Base-by-base conservation (phyloP, 2,113 vertebrate genomes). In the Muntiacus reevesi region DNA sequence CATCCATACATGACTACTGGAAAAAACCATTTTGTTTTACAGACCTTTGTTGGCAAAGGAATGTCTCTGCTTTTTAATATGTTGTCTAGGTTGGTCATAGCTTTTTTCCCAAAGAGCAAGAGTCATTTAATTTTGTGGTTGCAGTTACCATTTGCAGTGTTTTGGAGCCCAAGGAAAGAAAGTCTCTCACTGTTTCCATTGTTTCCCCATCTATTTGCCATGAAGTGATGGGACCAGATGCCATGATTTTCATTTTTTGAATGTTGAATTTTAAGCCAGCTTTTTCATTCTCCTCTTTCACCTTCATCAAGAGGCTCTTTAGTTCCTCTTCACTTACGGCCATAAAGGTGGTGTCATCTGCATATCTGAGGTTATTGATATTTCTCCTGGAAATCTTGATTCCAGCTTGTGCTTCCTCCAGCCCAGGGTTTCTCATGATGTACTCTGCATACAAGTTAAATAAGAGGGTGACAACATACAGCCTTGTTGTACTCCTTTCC, bases 21-120 rank as follows among this genome's bases (percentile, higher is more conserved):
- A 23, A 71, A 23, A 36, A 5, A n/a, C 0, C 67, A 71, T 19
- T 40, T 40, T 71, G n/a, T 12, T 23, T 36, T 36, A 23, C 0
- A 10, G 67, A 71, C 67, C 10, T 6, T 71, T 40, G 19, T 2
- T 40, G n/a, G 1, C 19, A 12, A 71, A 40, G 19, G 3, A 6
- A 23, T 71, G 10, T 40, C 5, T 71, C 67, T 71, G 67, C 19
- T 71, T 50, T 50, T 50, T 40, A 71, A 40, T 36, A 40, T 71
- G 67, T 19, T 71, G 11, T 71, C 67, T 71, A 71, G 5, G 10
- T 71, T 71, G 36, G 67, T 40, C n/a, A 71, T 40, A 54, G 52
- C 52, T 54, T 54, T 54, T 17, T 54, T 2, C 16, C 52, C 52
- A 54, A 54, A 54, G 52, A 54, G 52, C 16, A 54, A 54, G 52